These are phyloP conservation scores for Meteorus cinctellus DNA, from an alignment of 2,888 invertebrate genomes.

Conservation along the genomic window DNA sequence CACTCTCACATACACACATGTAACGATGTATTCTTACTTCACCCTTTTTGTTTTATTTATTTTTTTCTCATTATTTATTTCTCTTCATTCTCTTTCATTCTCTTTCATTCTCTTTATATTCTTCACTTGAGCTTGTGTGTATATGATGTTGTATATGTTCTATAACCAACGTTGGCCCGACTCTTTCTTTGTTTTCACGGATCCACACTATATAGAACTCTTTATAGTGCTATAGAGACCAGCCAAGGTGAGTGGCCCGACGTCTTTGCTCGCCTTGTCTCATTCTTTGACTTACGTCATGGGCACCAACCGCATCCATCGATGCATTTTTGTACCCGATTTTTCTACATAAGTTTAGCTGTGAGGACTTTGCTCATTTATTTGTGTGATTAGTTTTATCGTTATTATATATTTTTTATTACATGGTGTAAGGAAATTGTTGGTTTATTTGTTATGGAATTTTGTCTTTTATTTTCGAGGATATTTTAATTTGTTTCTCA, in stretches of 20 bases:
- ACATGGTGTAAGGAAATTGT: too few species aligned
- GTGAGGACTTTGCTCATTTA: too few species aligned
- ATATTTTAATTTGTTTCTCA: too few species aligned
- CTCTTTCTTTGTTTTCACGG: constrained; percentile 43
- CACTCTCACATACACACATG: background rate
- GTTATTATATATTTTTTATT: too few species aligned
- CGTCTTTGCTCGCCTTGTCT: constrained; percentile 50
- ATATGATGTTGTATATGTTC: background rate
- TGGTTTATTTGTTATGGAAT: too few species aligned
- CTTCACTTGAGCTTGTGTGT: constrained; percentile 9
- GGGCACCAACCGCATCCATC: constrained; percentile 24
- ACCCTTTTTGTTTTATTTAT: background rate
- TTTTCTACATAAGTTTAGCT: too few species aligned
- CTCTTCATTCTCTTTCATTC: constrained; percentile 3
- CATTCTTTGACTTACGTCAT: constrained; percentile 48
- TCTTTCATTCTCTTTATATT: constrained; percentile 4
- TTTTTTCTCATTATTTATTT: too few species aligned
- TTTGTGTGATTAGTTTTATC: too few species aligned
- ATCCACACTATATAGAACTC: constrained; percentile 13
- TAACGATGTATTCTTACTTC: constrained; percentile 26
- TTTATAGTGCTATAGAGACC: constrained; percentile 19
- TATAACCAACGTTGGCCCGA: constrained; percentile 16
- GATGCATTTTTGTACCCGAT: background rate
- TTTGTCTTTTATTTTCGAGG: too few species aligned
- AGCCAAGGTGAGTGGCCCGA: constrained; percentile 45